Percentiles rank a stretch among this genome's conserved stretches.
phyloP scores from a whole-genome alignment of 2,797 vertebrate genomes.

The Esox masquinongy region DNA sequence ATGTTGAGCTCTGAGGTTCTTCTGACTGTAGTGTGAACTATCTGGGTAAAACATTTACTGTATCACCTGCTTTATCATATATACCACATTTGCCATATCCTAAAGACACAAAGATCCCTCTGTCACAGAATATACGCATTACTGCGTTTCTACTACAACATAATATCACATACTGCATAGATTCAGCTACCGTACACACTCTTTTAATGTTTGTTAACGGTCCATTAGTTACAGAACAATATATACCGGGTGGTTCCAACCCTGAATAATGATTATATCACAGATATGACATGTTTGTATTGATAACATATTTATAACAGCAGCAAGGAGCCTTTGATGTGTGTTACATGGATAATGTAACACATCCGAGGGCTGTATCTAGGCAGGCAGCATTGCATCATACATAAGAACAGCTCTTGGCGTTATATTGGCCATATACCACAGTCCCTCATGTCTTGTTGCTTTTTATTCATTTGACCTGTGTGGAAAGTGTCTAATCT shows the following conservation, averaged over 20 bases:
- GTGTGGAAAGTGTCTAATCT: constrained; percentile 50
- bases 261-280: too few relatives aligned
- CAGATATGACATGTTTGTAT: too few relatives aligned
- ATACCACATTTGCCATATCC: background rate
- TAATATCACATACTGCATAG: background rate
- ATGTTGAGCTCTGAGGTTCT: background rate
- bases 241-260: background rate
- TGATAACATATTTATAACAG: too few relatives aligned
- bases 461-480: constrained; percentile 27
- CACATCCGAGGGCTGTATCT: background rate
- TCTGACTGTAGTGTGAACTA: constrained; percentile 19
- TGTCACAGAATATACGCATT: constrained; percentile 31
- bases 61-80: constrained; percentile 15
- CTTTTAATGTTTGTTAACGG: background rate
- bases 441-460: background rate
- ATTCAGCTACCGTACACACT: background rate
- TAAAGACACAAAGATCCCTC: background rate
- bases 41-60: constrained; percentile 33
- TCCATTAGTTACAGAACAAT: background rate
- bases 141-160: constrained; percentile 31
- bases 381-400: background rate
- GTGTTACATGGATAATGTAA: too few relatives aligned
- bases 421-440: too few relatives aligned
- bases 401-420: background rate
- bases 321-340: too few relatives aligned